Conservation (phyloP, 2,113 vertebrate genomes). For the Zosterops lateralis region DNA sequence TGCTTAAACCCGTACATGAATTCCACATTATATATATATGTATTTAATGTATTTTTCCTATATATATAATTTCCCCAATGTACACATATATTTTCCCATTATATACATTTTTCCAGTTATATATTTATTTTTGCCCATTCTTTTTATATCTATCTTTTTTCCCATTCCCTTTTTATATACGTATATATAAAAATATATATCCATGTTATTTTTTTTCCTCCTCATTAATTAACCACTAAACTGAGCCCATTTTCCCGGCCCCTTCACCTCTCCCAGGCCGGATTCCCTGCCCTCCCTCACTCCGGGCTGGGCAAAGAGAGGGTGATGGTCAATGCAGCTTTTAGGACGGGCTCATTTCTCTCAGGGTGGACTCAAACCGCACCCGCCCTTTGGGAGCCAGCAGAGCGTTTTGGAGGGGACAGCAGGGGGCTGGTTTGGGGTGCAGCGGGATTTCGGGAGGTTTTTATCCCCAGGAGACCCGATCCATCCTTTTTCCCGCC, state of each 20-base stretch:
- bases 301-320: not conserved
- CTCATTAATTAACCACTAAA: not conserved
- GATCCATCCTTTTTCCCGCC: not conserved
- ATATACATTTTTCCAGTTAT: accelerated
- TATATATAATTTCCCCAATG: not conserved
- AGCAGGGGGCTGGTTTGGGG: not conserved
- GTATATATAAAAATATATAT: no score
- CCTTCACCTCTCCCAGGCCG: not conserved
- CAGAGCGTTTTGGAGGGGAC: not conserved
- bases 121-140: not conserved
- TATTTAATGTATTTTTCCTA: not conserved
- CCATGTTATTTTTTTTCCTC: accelerated
- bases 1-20: accelerated
- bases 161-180: not conserved
- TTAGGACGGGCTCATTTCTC: not conserved
- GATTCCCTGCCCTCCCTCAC: not conserved
- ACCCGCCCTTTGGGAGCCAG: accelerated
- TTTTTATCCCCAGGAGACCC: accelerated
- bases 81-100: not conserved
- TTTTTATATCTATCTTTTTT: not conserved
- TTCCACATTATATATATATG: no score
- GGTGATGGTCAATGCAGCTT: not conserved
- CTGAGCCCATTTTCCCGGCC: accelerated
- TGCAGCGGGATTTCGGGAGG: accelerated
- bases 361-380: not conserved